Evolutionary conservation across 1,140 invertebrate genomes (phyloP).

Genomic region (Coelopa frigida): DNA sequence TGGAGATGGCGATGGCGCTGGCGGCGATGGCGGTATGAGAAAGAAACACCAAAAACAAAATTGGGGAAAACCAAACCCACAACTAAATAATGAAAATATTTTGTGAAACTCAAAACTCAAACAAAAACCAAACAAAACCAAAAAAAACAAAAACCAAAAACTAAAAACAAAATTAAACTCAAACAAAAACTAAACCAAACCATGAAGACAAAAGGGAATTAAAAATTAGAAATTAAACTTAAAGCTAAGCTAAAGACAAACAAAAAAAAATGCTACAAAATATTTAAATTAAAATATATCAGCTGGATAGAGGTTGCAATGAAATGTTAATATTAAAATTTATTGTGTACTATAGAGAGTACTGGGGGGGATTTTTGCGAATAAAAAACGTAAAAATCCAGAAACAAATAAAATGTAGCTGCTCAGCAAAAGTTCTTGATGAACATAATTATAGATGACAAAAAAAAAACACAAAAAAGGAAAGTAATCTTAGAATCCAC

Average conservation of each 20-base stretch:
- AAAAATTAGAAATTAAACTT: neutral
- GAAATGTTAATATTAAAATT: too few species aligned
- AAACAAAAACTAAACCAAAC: conserved; percentile 4
- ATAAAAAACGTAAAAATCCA: too few species aligned
- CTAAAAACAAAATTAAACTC: neutral
- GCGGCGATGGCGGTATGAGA: neutral
- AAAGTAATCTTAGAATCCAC: too few species aligned
- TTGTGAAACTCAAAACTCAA: conserved; percentile 1
- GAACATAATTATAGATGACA: too few species aligned
- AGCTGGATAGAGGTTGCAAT: neutral
- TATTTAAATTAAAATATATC: conserved; percentile 6
- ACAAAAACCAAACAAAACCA: neutral
- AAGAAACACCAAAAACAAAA: conserved; percentile 1
- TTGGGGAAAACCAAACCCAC: neutral
- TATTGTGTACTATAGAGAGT: too few species aligned
- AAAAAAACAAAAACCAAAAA: conserved; percentile 1
- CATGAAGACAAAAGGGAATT: neutral
- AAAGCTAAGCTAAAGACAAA: conserved; percentile 5
- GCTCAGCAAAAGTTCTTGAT: too few species aligned
- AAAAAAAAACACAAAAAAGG: conserved; percentile 1
- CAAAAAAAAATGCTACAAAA: conserved; percentile 2
- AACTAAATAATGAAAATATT: conserved; percentile 2
- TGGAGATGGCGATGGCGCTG: too few species aligned
- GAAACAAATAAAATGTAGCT: too few species aligned
- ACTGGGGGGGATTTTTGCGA: too few species aligned